A percentile compares a stretch with the other conserved stretches of the same genome.
phyloP scores from a whole-genome alignment of 1,140 invertebrate species.

The Idris sp. region DNA sequence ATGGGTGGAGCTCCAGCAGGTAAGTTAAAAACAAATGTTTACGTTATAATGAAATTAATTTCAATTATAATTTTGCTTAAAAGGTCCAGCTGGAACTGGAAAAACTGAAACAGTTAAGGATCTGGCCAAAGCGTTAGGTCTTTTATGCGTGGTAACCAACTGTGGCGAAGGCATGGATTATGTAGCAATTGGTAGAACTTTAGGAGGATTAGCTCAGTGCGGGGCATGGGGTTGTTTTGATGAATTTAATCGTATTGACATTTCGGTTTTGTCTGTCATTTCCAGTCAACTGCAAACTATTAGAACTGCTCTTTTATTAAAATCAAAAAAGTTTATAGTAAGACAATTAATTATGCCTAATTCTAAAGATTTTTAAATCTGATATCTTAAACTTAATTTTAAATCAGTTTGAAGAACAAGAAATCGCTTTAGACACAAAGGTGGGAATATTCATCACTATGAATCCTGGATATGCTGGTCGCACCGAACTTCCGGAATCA shows the following conservation, averaged over 20 bases:
- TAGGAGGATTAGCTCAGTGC: constrained; percentile 85
- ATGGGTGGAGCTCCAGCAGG: constrained; percentile 92
- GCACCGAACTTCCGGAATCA: constrained; percentile 93
- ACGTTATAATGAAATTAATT: no score
- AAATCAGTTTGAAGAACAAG: constrained; percentile 88
- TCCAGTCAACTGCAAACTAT: constrained; percentile 94
- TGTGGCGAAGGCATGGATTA: constrained; percentile 96
- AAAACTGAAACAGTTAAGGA: constrained; percentile 96
- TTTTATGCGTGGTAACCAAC: constrained; percentile 93
- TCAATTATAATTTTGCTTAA: neutral
- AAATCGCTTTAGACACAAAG: constrained; percentile 89
- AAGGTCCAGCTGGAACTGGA: constrained; percentile 88
- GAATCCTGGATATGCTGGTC: constrained; percentile 94
- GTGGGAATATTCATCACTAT: constrained; percentile 96
- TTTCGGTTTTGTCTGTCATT: constrained; percentile 93
- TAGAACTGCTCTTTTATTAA: constrained; percentile 82
- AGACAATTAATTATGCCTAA: no score
- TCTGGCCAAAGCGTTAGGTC: constrained; percentile 90
- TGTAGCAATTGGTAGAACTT: constrained; percentile 89
- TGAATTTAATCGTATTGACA: constrained; percentile 94
- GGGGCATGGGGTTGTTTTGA: constrained; percentile 95
- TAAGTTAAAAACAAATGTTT: no score
- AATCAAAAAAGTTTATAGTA: constrained; percentile 53
- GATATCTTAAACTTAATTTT: no score
- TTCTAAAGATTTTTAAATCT: no score